Evolutionary conservation across 53 echinoderm and acorn worm species (phyloP), one percentile per base, ranked within the genome.

Genomic region (Glandiceps talaboti): DNA sequence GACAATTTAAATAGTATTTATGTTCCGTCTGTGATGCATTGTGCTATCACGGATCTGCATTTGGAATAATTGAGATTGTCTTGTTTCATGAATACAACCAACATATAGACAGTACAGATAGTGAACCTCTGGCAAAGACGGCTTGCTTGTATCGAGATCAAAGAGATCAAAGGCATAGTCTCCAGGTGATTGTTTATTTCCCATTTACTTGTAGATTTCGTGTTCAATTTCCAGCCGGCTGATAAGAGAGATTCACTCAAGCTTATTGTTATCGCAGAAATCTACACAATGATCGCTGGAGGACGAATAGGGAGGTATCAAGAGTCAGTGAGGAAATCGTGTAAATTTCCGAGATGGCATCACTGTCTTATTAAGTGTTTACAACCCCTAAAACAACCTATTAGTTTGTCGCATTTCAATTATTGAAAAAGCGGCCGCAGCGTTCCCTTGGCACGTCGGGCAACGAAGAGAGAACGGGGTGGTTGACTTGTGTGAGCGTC

Each of bases 111-210:
- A n/a, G n/a, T n/a, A n/a, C n/a, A n/a, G n/a, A n/a, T n/a, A n/a
- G n/a, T n/a, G n/a, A n/a, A n/a, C n/a, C n/a, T n/a, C n/a, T n/a
- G n/a, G n/a, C n/a, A n/a, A n/a, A n/a, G n/a, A n/a, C n/a, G n/a
- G n/a, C n/a, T n/a, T n/a, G n/a, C n/a, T n/a, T n/a, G n/a, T n/a
- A n/a, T n/a, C n/a, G n/a, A n/a, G n/a, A n/a, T n/a, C n/a, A n/a
- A n/a, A n/a, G n/a, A n/a, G n/a, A n/a, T n/a, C n/a, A n/a, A n/a
- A n/a, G n/a, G 28, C 26, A 33, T 27, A 74, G 26, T 30, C 26
- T n/a, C 27, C 31, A 78, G 77, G 30, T 30, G 30, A 30, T 81
- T 82, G 74, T 74, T 74, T 76, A 28, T 82, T 33, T 75, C 76
- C 33, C 27, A 28, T 32, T 74, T 45, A 45, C 6, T 45, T 45